Evolutionary conservation across 2,113 vertebrate genomes (phyloP).

Genomic region (Cricetomys ansorgei): DNA sequence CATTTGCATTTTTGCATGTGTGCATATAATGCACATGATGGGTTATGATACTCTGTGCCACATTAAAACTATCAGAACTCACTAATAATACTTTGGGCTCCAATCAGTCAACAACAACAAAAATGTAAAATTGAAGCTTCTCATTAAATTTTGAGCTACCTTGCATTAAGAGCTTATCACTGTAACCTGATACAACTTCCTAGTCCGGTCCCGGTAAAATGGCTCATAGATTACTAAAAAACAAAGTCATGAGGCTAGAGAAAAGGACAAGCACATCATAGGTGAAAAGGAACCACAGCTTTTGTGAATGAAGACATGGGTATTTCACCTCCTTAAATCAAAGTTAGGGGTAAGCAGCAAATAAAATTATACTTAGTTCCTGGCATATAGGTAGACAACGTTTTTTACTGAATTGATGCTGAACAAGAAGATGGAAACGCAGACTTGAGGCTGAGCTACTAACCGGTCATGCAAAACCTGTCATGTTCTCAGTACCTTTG

Average conservation of each 20-base stretch:
- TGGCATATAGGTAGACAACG: background rate
- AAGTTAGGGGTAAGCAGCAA: background rate
- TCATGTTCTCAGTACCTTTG: background rate
- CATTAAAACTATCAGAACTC: conserved; percentile 20
- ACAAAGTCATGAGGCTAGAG: background rate
- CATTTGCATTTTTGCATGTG: background rate
- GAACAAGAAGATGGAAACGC: background rate
- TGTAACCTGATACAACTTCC: background rate
- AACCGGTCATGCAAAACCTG: background rate
- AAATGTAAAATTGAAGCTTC: background rate
- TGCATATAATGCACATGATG: background rate
- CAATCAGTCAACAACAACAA: background rate
- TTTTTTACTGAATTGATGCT: background rate
- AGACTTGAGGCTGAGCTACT: background rate
- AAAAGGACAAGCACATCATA: background rate
- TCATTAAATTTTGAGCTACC: background rate
- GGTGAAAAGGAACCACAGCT: background rate
- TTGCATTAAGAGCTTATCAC: background rate
- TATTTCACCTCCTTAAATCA: conserved; percentile 19
- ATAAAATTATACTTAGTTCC: background rate
- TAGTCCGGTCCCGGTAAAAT: background rate
- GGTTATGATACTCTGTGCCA: background rate
- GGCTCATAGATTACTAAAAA: background rate
- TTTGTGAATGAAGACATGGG: background rate
- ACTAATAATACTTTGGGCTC: background rate